These are phyloP conservation scores for Platyscapa corneri DNA, from an alignment of 1,140 invertebrate genomes.

Conservation along the genomic window DNA sequence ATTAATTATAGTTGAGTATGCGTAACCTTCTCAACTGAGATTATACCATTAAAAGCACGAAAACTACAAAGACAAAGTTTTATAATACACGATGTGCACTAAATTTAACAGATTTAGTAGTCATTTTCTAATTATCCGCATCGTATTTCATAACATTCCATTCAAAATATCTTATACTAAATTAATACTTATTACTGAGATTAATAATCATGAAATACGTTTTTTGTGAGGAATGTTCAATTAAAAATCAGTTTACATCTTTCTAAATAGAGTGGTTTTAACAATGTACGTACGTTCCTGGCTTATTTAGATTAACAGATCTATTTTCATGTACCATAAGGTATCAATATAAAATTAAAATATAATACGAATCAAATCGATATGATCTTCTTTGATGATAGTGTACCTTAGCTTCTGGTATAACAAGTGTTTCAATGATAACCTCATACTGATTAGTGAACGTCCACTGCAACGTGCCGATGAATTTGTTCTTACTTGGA, in stretches of 20 bases:
- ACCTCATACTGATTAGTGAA: slow-evolving; percentile 1
- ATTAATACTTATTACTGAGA: background rate
- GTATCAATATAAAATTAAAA: background rate
- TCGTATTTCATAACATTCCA: background rate
- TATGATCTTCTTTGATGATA: slow-evolving; percentile 15
- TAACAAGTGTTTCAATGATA: background rate
- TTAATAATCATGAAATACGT: background rate
- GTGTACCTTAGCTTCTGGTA: background rate
- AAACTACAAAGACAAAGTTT: background rate
- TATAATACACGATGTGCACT: background rate
- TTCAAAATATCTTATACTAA: background rate
- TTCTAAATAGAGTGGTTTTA: background rate
- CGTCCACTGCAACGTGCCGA: background rate
- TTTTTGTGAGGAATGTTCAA: background rate
- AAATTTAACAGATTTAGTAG: background rate
- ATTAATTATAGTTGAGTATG: background rate
- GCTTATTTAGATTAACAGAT: background rate
- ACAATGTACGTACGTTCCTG: background rate
- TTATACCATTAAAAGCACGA: background rate
- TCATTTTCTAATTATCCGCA: background rate
- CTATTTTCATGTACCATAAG: background rate
- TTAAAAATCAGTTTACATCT: background rate
- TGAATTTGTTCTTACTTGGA: background rate
- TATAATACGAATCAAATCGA: background rate
- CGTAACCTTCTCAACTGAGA: background rate